Base-by-base conservation (phyloP, 1,140 invertebrate species). In the Drosophila pandora region DNA sequence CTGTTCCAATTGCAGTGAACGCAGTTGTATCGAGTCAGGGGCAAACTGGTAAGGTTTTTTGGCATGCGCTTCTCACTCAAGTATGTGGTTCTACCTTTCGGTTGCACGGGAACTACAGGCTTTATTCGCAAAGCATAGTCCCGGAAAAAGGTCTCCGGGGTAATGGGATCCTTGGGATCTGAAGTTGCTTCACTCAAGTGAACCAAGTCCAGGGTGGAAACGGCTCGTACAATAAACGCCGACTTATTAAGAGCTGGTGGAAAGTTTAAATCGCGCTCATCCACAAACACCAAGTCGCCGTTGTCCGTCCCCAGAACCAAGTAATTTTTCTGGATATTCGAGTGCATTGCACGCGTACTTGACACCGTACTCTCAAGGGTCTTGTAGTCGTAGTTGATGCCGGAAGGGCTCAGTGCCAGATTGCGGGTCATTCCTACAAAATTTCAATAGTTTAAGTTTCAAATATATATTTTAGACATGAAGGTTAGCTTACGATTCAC, bases 1-100 rank as follows among this genome's bases (percentile, higher is more conserved):
- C 12, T 25, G 57, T 91, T 91, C 54, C 69, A 62, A 57, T 91
- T 91, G 47, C 63, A 91, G 9, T 76, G 72, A 21, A 80, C 63
- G 3, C 47, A 65, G 34, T 89, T 91, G 0, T 75, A 57, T 5
- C 87, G 78, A 9, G 74, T 62, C 7, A 76, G 52, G 5, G 22
- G 50, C 3, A 58, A 12, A 1, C 79, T 39, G 50, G 89, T 58
- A n/a, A 41, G 25, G 23, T 48, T 39, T 9, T 9, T 58, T 0
- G 71, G 71, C 1, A 13, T 30, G 43, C 83, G 72, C 32, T 82
- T 55, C 0, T 58, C 22, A 25, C 54, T 37, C 3, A 82, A 17
- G 32, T 76, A 85, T 2, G 2, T n/a, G 1, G 37, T 28, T 2
- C 32, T 64, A 0, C 56, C 45, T 0, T 39, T 37, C 3, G 43